A percentile compares a stretch with the other conserved stretches of the same genome.
phyloP scores from a whole-genome alignment of 1,140 invertebrate genomes.

The Brachionus asplanchnoidis region DNA sequence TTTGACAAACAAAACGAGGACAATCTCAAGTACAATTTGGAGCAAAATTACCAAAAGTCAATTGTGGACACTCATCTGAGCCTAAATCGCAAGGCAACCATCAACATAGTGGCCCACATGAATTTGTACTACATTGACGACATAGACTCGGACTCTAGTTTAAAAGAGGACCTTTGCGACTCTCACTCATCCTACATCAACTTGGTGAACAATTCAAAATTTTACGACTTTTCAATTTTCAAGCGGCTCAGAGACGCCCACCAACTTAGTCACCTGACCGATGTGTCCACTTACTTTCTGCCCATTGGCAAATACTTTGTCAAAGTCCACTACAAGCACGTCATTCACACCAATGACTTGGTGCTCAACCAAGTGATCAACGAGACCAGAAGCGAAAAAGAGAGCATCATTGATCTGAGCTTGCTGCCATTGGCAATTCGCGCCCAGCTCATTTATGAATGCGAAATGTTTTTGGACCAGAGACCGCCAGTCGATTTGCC shows the following conservation, averaged over 20 bases:
- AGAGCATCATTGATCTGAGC: conserved; percentile 30
- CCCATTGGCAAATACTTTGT: conserved; percentile 39
- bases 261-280: neutral
- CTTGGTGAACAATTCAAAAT: conserved; percentile 10
- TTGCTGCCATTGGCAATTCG: conserved; percentile 7
- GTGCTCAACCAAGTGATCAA: neutral
- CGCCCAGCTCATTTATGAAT: conserved; percentile 21
- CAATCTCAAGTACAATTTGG: conserved; percentile 17
- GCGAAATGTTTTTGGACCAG: neutral
- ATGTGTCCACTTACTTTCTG: conserved; percentile 1
- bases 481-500: neutral
- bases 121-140: conserved; percentile 32
- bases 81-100: neutral
- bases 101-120: conserved; percentile 31
- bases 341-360: neutral
- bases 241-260: neutral
- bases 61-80: conserved; percentile 14
- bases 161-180: neutral
- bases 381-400: conserved; percentile 4
- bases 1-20: conserved; percentile 40
- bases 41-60: conserved; percentile 28
- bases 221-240: conserved; percentile 31
- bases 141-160: neutral
- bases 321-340: conserved; percentile 21
- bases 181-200: neutral